Conservation (phyloP, 1,140 invertebrate species). For the Neotoxoptera formosana region DNA sequence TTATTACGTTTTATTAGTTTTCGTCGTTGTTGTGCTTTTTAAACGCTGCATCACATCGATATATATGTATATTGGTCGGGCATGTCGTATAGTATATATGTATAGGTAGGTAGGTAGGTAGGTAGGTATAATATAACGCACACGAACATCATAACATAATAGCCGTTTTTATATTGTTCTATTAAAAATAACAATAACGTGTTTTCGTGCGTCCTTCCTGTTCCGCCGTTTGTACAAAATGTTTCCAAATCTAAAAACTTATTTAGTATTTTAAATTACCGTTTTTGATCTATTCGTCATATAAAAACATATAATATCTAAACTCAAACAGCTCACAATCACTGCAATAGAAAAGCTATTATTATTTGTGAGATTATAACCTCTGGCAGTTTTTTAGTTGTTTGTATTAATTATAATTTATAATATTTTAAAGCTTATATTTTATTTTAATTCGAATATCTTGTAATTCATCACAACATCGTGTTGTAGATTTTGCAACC, state of each 20-base stretch:
- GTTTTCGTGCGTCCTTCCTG: neutral
- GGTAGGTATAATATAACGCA: neutral
- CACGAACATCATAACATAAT: neutral
- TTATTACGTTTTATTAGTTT: slow-evolving; percentile 37
- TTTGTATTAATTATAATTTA: neutral
- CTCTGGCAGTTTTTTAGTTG: neutral
- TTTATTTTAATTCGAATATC: neutral
- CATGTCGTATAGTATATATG: neutral
- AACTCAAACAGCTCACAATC: neutral
- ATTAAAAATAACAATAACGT: slow-evolving; percentile 18
- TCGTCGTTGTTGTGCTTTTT: neutral
- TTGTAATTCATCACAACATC: neutral
- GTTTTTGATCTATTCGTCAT: neutral
- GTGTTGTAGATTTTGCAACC: neutral
- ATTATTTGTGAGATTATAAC: neutral
- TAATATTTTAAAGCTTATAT: neutral
- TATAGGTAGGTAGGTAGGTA: too few species aligned
- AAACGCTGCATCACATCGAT: neutral
- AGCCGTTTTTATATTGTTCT: slow-evolving; percentile 18
- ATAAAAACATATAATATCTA: neutral
- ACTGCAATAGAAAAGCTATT: neutral
- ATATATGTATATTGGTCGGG: too few species aligned
- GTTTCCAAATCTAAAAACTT: neutral
- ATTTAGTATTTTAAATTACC: neutral
- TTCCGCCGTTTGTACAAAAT: neutral